Evolutionary conservation across 1,140 invertebrate species (phyloP).

Genomic region (Reticulitermes speratus): DNA sequence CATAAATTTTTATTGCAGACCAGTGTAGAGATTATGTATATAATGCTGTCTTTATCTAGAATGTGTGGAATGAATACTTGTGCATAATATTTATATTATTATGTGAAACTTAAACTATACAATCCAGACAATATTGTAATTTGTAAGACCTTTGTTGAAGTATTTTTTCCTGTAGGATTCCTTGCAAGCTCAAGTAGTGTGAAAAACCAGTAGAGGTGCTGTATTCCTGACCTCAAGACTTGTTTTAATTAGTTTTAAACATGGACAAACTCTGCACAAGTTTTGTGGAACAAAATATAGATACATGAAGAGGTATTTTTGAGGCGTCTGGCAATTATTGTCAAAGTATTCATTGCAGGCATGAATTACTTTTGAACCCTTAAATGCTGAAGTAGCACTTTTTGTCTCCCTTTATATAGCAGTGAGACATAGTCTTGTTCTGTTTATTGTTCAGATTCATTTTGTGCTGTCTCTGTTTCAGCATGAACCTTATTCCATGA

Average conservation of each 20-base stretch:
- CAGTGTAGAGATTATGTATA: not conserved
- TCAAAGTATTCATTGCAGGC: too few species aligned
- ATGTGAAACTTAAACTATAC: not conserved
- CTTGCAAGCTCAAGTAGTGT: not conserved
- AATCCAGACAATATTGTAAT: conserved; percentile 15
- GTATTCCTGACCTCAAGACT: not conserved
- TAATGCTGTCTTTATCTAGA: not conserved
- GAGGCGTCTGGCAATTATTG: not conserved
- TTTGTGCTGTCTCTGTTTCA: too few species aligned
- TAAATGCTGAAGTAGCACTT: not conserved
- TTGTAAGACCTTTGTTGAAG: not conserved
- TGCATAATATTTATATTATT: not conserved
- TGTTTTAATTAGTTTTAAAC: not conserved
- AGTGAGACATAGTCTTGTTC: too few species aligned
- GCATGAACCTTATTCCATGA: too few species aligned
- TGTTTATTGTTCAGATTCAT: too few species aligned
- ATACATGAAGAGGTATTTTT: not conserved
- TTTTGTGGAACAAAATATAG: too few species aligned
- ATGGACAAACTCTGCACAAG: not conserved
- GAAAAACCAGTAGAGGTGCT: not conserved
- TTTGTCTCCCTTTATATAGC: too few species aligned
- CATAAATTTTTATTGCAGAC: not conserved
- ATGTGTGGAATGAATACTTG: not conserved
- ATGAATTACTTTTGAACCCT: not conserved
- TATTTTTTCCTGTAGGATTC: not conserved